Percentiles rank a stretch among this genome's conserved stretches.
Evolutionary conservation across 2,113 vertebrate species (phyloP).

Genomic region (Oplegnathus fasciatus): DNA sequence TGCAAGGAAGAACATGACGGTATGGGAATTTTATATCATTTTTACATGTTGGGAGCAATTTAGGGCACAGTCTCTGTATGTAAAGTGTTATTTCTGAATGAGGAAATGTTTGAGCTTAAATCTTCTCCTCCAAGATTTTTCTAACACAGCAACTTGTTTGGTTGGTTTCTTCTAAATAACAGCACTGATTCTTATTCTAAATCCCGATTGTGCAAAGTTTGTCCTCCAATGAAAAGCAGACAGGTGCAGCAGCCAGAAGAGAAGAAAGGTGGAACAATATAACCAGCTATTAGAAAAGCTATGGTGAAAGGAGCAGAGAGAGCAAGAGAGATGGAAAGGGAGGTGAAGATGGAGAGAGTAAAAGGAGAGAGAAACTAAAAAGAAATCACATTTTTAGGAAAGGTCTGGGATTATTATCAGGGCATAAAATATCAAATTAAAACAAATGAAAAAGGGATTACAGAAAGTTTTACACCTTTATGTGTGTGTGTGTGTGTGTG

Average conservation of each 20-base stretch:
- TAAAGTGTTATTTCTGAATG: background rate
- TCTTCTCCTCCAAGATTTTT: slow-evolving; percentile 11
- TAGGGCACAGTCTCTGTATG: background rate
- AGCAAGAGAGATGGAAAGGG: slow-evolving; percentile 4
- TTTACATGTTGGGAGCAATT: background rate
- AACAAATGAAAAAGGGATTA: background rate
- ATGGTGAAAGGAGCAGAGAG: slow-evolving; percentile 16
- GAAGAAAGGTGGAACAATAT: slow-evolving; percentile 50
- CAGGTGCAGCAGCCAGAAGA: slow-evolving; percentile 63
- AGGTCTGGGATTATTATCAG: background rate
- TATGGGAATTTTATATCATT: background rate
- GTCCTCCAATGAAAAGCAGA: slow-evolving; percentile 24
- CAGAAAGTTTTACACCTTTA: slow-evolving; percentile 1
- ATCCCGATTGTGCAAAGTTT: slow-evolving; percentile 13
- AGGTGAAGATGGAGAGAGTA: background rate
- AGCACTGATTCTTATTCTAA: slow-evolving; percentile 13
- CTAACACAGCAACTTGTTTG: slow-evolving; percentile 27
- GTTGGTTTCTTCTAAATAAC: slow-evolving; percentile 34
- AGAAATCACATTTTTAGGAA: background rate
- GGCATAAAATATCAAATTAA: slow-evolving; percentile 13
- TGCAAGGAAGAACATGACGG: slow-evolving; percentile 2
- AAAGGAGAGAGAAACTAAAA: background rate
- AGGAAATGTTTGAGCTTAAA: background rate
- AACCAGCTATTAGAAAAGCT: slow-evolving; percentile 54
- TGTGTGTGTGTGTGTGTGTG: background rate